A percentile compares a stretch with the other conserved stretches of the same genome.
Evolutionary conservation across 2,797 vertebrate species (phyloP).

Genomic region (Falco columbarius): DNA sequence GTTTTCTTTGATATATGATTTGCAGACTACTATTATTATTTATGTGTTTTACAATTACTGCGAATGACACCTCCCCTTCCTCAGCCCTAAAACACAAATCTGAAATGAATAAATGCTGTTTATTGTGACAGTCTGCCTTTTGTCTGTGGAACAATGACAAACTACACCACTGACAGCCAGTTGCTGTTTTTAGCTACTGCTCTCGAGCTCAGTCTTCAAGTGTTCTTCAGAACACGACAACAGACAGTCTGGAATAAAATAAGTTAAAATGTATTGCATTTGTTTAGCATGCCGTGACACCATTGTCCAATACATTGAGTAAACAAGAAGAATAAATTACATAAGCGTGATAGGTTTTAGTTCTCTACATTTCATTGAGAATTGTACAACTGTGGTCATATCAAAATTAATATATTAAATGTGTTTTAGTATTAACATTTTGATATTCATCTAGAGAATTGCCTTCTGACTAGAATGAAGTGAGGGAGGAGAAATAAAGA

Average conservation of each 20-base stretch:
- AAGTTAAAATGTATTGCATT: conserved; percentile 41
- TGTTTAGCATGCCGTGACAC: conserved; percentile 49
- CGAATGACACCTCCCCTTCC: conserved; percentile 76
- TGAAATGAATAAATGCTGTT: conserved; percentile 79
- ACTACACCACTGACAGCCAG: conserved; percentile 68
- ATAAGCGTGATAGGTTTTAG: not conserved
- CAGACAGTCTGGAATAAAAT: conserved; percentile 60
- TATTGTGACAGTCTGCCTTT: conserved; percentile 81
- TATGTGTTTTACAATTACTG: conserved; percentile 80
- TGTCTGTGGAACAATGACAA: conserved; percentile 79
- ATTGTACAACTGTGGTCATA: not conserved
- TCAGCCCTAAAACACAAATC: conserved; percentile 75
- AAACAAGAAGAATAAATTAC: conserved; percentile 36
- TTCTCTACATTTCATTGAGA: not conserved
- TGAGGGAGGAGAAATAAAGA: not conserved
- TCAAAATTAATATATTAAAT: not conserved
- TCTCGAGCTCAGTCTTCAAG: conserved; percentile 50
- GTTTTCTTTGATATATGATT: conserved; percentile 79
- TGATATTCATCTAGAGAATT: not conserved
- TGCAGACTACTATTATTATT: conserved; percentile 79
- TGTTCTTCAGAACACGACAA: conserved; percentile 67
- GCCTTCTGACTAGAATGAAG: not conserved
- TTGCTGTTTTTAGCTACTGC: conserved; percentile 59
- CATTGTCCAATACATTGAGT: not conserved
- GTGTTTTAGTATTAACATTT: not conserved